phyloP scores from a whole-genome alignment of 2,113 vertebrate species.

The Sprattus sprattus region DNA sequence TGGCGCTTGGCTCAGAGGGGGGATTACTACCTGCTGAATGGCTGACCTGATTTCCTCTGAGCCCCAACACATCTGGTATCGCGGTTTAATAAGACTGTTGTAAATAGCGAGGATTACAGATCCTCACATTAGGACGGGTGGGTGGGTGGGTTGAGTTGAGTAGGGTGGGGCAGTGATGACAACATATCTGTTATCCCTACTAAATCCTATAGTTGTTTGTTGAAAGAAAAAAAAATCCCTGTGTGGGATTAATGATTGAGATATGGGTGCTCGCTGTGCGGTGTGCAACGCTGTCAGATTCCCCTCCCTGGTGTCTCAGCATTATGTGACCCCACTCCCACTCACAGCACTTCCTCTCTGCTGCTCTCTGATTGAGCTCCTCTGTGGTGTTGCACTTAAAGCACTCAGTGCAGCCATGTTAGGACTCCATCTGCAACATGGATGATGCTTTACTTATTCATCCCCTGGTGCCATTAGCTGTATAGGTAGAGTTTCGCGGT shows the following conservation, averaged over 20 bases:
- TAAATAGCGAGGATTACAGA: constrained; percentile 54
- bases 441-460: constrained; percentile 14
- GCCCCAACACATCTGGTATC: constrained; percentile 45
- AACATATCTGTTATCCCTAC: constrained; percentile 42
- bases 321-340: not conserved
- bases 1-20: constrained; percentile 15
- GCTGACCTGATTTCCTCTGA: constrained; percentile 48
- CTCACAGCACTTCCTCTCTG: not conserved
- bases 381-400: not conserved
- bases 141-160: not conserved
- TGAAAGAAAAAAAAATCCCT: constrained; percentile 3
- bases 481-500: not conserved
- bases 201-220: constrained; percentile 50
- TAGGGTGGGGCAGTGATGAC: constrained; percentile 43
- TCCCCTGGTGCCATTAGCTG: not conserved
- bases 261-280: not conserved
- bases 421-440: constrained; percentile 9
- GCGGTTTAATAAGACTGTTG: constrained; percentile 47
- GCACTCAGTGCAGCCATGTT: constrained; percentile 13
- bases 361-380: not conserved
- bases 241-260: constrained; percentile 42
- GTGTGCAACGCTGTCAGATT: not conserved
- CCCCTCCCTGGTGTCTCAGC: constrained; percentile 4
- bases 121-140: constrained; percentile 38
- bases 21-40: constrained; percentile 52